Evolutionary conservation across 2,797 vertebrate species (phyloP).

Genomic region (Odontamblyopus lacepedii): DNA sequence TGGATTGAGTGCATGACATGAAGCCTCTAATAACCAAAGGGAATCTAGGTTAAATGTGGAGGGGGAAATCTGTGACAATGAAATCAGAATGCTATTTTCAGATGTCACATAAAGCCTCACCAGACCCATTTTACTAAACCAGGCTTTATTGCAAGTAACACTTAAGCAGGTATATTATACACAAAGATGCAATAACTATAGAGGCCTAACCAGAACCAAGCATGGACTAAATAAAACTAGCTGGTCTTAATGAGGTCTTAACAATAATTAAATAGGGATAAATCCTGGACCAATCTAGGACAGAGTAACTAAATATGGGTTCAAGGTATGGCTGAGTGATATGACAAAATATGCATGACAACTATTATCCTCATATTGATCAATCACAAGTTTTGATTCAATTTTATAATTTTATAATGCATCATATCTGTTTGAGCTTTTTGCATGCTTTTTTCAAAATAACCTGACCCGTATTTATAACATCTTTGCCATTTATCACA

Average conservation of each 20-base stretch:
- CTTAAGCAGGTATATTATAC: neutral
- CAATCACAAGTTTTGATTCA: too few relatives aligned
- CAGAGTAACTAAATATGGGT: neutral
- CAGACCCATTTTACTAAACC: slow-evolving; percentile 65
- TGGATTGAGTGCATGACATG: slow-evolving; percentile 46
- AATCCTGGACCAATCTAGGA: neutral
- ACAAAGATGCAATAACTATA: neutral
- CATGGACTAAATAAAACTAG: neutral
- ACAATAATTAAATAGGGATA: neutral
- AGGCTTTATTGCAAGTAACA: slow-evolving; percentile 47
- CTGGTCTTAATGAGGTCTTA: neutral
- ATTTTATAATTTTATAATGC: too few relatives aligned
- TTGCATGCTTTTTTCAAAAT: too few relatives aligned
- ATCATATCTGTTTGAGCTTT: too few relatives aligned
- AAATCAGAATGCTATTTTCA: slow-evolving; percentile 76
- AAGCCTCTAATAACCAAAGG: slow-evolving; percentile 52
- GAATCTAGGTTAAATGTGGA: slow-evolving; percentile 77
- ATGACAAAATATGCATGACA: too few relatives aligned
- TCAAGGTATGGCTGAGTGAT: too few relatives aligned
- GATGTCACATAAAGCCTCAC: slow-evolving; percentile 63
- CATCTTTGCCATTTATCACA: too few relatives aligned
- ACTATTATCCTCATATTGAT: too few relatives aligned
- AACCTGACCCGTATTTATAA: too few relatives aligned
- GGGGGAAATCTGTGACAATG: slow-evolving; percentile 59
- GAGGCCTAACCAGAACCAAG: neutral